These are phyloP conservation scores for Macrotrachela quadricornifera DNA, from an alignment of 1,140 invertebrate species.

Conservation along the genomic window DNA sequence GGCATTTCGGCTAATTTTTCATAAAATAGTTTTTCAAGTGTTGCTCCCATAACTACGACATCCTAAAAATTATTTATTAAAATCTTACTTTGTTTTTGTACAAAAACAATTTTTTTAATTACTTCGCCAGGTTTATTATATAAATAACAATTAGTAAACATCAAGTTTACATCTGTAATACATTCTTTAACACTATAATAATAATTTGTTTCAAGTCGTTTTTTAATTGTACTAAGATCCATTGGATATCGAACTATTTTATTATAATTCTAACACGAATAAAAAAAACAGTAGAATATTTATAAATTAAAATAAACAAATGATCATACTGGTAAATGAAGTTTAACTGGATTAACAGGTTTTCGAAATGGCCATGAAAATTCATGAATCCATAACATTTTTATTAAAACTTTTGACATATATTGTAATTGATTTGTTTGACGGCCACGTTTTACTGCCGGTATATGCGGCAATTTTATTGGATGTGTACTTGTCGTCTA, in stretches of 20 bases:
- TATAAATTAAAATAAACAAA: no score
- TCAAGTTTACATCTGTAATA: constrained; percentile 96
- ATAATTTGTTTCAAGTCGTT: constrained; percentile 63
- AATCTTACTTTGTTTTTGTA: no score
- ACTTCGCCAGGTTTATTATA: constrained; percentile 45
- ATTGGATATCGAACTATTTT: constrained; percentile 94
- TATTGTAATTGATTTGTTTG: constrained; percentile 7
- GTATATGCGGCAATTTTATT: no score
- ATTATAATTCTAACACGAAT: constrained; percentile 78
- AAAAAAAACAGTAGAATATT: no score
- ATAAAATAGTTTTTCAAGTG: no score
- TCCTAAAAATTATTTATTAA: neutral
- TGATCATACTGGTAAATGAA: no score
- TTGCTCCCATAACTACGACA: neutral
- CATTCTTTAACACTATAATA: constrained; percentile 97
- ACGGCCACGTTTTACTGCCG: neutral
- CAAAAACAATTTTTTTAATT: no score
- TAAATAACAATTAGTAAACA: constrained; percentile 99
- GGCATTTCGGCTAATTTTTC: constrained; percentile 6
- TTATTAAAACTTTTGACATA: neutral
- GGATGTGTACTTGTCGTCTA: no score
- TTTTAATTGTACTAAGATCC: constrained; percentile 81
- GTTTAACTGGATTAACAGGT: no score
- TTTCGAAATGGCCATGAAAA: neutral
- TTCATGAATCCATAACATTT: constrained; percentile 2